Evolutionary conservation across 1,140 invertebrate species (phyloP), one percentile per base, ranked within the genome.

Genomic region (Zaprionus lachaisei): DNA sequence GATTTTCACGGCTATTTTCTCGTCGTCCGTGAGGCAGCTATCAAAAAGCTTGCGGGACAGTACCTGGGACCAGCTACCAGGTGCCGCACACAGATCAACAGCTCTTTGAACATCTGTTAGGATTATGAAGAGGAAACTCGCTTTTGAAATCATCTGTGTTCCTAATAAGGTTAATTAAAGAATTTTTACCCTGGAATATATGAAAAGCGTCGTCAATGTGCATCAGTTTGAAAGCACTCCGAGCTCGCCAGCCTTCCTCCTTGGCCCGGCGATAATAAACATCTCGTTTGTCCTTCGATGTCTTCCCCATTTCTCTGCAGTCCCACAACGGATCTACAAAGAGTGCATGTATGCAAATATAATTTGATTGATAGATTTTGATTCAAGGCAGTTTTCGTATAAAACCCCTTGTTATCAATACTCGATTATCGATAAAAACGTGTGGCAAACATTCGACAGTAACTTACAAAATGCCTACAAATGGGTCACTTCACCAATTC

Each of bases 21-120:
- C 94, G n/a, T 89, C 81, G 41, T 94, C 93, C 5, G 92, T 83
- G 12, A 68, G 62, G 24, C 93, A 92, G 37, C 94, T 94, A 69
- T 93, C 93, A 57, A 94, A 94, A 9, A 99, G 93, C 92, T 96
- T 96, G 83, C 96, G 95, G 1, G 97, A 96, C 54, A 99, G 94
- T 37, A 99, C 99, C 47, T 99, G 99, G 93, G 98, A 99, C 99
- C 99, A 99, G 92, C 98, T 99, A 37, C 99, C 99, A 47, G 98
- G 98, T 1, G 99, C 99, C 1, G 99, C 99, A 94, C 99, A 99
- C 24, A 99, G 94, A 94, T 99, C 99, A 0, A 99, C 99, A 15
- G 97, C 99, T 87, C 96, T 95, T n/a, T 95, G 96, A 1, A 99
- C 98, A 81, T 95, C 96, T 97, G 20, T n/a, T 24, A 20, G 6